phyloP scores from a whole-genome alignment of 2,888 invertebrate genomes.

The Leptarthrus brevirostris region DNA sequence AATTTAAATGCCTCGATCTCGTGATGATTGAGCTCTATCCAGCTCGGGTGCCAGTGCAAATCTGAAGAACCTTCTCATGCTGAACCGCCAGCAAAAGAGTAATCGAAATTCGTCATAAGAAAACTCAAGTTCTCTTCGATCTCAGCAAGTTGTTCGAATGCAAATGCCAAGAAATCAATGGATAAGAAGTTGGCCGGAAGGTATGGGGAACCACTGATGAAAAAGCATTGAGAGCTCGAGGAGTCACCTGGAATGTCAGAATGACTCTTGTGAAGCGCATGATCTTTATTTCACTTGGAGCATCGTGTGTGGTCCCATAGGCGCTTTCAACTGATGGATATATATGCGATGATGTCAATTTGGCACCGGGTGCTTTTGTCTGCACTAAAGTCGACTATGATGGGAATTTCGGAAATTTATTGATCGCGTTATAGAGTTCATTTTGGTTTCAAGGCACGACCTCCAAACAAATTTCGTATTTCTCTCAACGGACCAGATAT shows the following conservation, averaged over 20 bases:
- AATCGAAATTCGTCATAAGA: neutral
- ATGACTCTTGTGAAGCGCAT: constrained; percentile 41
- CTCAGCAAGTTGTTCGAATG: constrained; percentile 10
- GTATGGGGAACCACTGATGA: constrained; percentile 34
- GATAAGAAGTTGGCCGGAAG: constrained; percentile 12
- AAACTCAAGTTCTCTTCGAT: neutral
- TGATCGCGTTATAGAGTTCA: constrained; percentile 19
- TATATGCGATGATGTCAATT: constrained; percentile 31
- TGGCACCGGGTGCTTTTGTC: constrained; percentile 24
- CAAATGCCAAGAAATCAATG: constrained; percentile 27
- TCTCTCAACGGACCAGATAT: constrained; percentile 44
- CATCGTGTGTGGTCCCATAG: constrained; percentile 49
- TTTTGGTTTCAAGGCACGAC: constrained; percentile 46
- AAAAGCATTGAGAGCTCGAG: constrained; percentile 24
- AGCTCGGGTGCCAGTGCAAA: neutral
- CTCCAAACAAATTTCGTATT: constrained; percentile 39
- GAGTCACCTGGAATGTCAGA: constrained; percentile 45
- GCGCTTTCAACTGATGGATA: constrained; percentile 24
- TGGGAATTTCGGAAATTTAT: constrained; percentile 50
- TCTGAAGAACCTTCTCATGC: constrained; percentile 13
- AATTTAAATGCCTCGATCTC: too few relatives aligned
- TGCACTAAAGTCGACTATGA: constrained; percentile 31
- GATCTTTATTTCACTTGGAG: constrained; percentile 46
- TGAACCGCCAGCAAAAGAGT: neutral
- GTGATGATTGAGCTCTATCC: too few relatives aligned